These are phyloP conservation scores for Zingel zingel DNA, from an alignment of 2,113 vertebrate species.

Conservation along the genomic window DNA sequence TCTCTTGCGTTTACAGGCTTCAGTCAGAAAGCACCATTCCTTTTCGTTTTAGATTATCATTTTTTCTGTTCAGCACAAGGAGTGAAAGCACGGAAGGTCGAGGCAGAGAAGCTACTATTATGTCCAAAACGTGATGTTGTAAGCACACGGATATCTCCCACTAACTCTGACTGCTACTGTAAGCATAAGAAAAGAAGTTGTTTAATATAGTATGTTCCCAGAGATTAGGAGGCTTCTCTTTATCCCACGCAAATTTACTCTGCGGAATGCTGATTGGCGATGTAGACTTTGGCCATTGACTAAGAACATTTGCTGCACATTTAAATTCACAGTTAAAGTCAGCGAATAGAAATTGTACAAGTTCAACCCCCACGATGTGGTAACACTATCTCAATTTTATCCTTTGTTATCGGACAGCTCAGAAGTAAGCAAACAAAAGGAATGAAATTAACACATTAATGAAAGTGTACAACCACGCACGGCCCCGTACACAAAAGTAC, in stretches of 20 bases:
- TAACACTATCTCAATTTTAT: slow-evolving; percentile 7
- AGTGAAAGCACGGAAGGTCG: slow-evolving; percentile 15
- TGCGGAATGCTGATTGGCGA: background rate
- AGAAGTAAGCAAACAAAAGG: slow-evolving; percentile 6
- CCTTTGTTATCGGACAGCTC: slow-evolving; percentile 33
- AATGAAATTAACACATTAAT: slow-evolving; percentile 28
- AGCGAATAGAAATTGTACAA: slow-evolving; percentile 1
- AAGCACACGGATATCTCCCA: slow-evolving; percentile 6
- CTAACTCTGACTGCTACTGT: slow-evolving; percentile 23
- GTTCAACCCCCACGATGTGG: slow-evolving; percentile 10
- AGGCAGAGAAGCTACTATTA: background rate
- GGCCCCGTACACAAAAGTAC: background rate
- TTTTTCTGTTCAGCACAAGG: slow-evolving; percentile 29
- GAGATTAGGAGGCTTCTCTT: slow-evolving; percentile 43
- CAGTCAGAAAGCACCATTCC: slow-evolving; percentile 58
- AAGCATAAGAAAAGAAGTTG: slow-evolving; percentile 14
- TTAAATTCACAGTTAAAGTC: slow-evolving; percentile 29
- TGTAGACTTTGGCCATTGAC: slow-evolving; percentile 22
- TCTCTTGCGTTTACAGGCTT: slow-evolving; percentile 62
- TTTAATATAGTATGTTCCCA: slow-evolving; percentile 19
- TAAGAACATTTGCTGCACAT: slow-evolving; percentile 17
- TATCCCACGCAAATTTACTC: slow-evolving; percentile 36
- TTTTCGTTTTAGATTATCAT: slow-evolving; percentile 56
- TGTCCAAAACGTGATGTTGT: slow-evolving; percentile 27
- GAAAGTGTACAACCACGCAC: slow-evolving; percentile 27